Percentiles rank a stretch among this genome's conserved stretches.
Evolutionary conservation across 2,888 invertebrate species (phyloP).

Genomic region (Tenthredo distinguenda): DNA sequence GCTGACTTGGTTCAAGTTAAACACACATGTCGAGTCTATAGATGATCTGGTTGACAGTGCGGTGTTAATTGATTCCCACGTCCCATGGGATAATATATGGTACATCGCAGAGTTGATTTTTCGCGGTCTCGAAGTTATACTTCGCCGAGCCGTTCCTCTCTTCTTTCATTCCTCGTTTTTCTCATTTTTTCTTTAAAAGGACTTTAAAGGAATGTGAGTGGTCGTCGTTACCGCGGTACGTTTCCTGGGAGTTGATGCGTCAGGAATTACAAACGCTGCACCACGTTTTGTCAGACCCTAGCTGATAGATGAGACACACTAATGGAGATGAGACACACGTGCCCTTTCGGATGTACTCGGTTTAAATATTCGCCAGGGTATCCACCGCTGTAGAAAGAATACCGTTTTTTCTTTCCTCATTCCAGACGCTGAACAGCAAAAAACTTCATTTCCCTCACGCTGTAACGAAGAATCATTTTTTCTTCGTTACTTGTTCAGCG

Average conservation of each 20-base stretch:
- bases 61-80: constrained; percentile 50
- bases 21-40: not conserved
- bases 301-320: not conserved
- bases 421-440: not conserved
- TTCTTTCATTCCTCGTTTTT: not conserved
- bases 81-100: not conserved
- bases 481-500: constrained; percentile 63
- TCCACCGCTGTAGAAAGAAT: not conserved
- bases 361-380: not conserved
- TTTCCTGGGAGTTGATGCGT: constrained; percentile 44
- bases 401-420: not conserved
- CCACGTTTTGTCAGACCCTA: constrained; percentile 9
- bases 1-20: not conserved
- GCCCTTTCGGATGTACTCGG: not conserved
- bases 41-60: constrained; percentile 32
- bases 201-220: not conserved
- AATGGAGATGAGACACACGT: not conserved
- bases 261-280: not conserved
- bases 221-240: not conserved
- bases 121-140: not conserved
- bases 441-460: not conserved
- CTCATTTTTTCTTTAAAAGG: not conserved
- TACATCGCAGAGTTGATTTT: not conserved
- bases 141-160: not conserved
- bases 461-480: constrained; percentile 50